Evolutionary conservation across 2,797 vertebrate genomes (phyloP), one percentile per base, ranked within the genome.

Genomic region (Sarcoramphus papa): DNA sequence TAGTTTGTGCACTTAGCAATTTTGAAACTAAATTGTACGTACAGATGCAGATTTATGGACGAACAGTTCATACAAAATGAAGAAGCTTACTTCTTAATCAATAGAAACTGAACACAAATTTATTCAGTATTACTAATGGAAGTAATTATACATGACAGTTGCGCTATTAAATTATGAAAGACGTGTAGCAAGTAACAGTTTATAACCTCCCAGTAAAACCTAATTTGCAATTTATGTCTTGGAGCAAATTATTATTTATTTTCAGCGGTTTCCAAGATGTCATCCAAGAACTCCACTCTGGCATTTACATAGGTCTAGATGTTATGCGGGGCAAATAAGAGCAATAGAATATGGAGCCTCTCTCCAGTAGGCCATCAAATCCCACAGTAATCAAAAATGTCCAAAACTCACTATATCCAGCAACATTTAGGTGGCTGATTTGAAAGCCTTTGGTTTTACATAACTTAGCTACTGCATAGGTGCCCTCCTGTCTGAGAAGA

Each of bases 21-120:
- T 92, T 87, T 70, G 54, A 85, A 65, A 51, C 45, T 81, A 67
- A 81, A 28, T 86, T 92, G 15, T 41, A 24, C 2, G 2, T 74
- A 79, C 54, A 90, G 47, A 56, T 88, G 82, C 77, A 87, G 89
- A 94, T 96, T 95, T 91, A 94, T 92, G 76, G 47, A 62, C 1
- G 1, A 91, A 68, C 35, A 82, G 56, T 92, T 96, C 47, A 25
- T 91, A 80, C 78, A 88, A 94, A 96, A 92, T 41, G 88, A 78
- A 91, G 95, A 85, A 47, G 64, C 90, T 97, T 95, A 93, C 72
- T 92, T 93, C 89, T 92, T 96, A 94, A 95, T 96, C 95, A 95
- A 95, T 91, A 94, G 91, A 91, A 95, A 91, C 68, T 51, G 91
- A 96, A 95, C 90, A 95, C 83, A 93, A 93, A 96, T 95, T 76